Percentiles rank a stretch among this genome's conserved stretches.
Evolutionary conservation across 1,140 invertebrate genomes (phyloP).

Genomic region (Lasioglossum albipes): DNA sequence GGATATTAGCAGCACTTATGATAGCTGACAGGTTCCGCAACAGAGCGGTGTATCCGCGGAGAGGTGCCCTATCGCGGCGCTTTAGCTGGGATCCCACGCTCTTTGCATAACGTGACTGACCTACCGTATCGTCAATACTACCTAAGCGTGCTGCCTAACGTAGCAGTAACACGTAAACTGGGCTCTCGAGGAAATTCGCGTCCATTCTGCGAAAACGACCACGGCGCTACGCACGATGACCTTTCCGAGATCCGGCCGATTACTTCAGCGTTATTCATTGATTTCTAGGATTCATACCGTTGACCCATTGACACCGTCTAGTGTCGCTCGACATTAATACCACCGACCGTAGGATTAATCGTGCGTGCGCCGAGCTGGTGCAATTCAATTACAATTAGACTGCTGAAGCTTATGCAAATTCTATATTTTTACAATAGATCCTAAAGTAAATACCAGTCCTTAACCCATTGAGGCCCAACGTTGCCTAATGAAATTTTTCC

Average conservation of each 20-base stretch:
- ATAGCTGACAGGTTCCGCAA: neutral
- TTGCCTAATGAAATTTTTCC: too few relatives aligned
- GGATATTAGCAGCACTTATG: neutral
- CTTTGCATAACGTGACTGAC: constrained; percentile 68
- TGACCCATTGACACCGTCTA: constrained; percentile 13
- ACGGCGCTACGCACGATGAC: neutral
- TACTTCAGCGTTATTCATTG: neutral
- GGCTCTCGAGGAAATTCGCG: constrained; percentile 38
- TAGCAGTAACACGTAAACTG: constrained; percentile 9
- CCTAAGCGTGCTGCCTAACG: constrained; percentile 29
- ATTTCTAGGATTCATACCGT: neutral
- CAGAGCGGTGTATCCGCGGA: neutral
- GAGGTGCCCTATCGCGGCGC: constrained; percentile 47
- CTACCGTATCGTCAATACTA: constrained; percentile 53
- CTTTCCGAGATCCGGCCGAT: neutral
- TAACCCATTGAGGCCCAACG: too few relatives aligned
- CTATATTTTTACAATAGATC: too few relatives aligned
- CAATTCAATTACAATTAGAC: neutral
- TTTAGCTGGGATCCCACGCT: constrained; percentile 61
- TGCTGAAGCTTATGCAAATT: neutral
- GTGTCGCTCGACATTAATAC: neutral
- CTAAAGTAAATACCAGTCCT: too few relatives aligned
- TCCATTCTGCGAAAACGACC: constrained; percentile 20
- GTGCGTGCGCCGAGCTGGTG: neutral
- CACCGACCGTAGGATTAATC: neutral